Conservation (phyloP, 2,888 invertebrate genomes). For the Monochamus alternatus region DNA sequence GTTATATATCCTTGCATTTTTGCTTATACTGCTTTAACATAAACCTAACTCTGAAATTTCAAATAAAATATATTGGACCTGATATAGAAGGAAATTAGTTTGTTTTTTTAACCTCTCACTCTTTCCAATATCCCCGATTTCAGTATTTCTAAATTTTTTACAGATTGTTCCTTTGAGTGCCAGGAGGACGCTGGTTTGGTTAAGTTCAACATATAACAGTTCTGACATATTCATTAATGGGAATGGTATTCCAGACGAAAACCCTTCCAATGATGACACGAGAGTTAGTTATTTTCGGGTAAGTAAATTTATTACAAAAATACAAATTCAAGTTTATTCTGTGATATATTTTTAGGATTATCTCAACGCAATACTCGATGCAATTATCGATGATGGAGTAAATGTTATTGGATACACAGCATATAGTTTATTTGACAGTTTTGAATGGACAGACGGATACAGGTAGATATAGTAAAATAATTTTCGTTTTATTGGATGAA, state of each 20-base stretch:
- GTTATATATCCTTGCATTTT: no score
- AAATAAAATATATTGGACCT: no score
- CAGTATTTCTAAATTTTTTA: neutral
- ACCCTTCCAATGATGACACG: slow-evolving; percentile 12
- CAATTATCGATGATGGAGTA: slow-evolving; percentile 65
- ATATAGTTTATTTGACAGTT: slow-evolving; percentile 61
- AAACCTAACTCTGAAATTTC: no score
- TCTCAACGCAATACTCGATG: slow-evolving; percentile 67
- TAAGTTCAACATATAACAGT: slow-evolving; percentile 75
- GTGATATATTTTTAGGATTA: slow-evolving; percentile 59
- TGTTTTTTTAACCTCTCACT: neutral
- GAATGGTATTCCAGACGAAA: slow-evolving; percentile 74
- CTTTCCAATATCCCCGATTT: neutral
- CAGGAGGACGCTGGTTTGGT: slow-evolving; percentile 77
- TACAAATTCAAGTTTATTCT: neutral
- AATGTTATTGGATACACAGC: slow-evolving; percentile 31
- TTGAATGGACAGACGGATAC: slow-evolving; percentile 69
- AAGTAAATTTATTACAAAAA: neutral
- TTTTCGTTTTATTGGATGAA: no score
- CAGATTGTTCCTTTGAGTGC: slow-evolving; percentile 77
- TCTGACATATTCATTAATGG: slow-evolving; percentile 76
- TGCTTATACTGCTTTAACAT: no score
- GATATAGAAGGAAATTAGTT: neutral
- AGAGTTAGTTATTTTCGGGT: slow-evolving; percentile 33
- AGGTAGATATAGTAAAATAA: neutral